Evolutionary conservation across 2,113 vertebrate genomes (phyloP).

Genomic region (Pontoporia blainvillei): DNA sequence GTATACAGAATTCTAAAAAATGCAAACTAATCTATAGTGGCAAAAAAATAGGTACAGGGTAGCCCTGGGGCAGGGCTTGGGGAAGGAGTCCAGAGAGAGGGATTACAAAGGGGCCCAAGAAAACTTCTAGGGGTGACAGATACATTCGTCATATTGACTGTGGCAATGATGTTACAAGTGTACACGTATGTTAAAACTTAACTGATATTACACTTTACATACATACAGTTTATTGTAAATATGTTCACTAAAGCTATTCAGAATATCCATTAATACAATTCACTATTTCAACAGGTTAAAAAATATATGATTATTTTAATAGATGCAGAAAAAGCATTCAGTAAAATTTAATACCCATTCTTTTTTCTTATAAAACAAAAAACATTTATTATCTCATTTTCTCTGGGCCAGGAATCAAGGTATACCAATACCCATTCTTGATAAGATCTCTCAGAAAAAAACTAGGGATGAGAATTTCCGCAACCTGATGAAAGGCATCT

Average conservation of each 20-base stretch:
- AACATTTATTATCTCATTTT: neutral
- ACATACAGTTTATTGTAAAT: neutral
- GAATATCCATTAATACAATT: neutral
- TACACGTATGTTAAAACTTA: neutral
- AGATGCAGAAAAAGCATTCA: neutral
- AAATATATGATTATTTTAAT: neutral
- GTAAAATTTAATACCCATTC: neutral
- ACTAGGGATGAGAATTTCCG: neutral
- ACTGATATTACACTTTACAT: neutral
- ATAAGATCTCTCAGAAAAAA: neutral
- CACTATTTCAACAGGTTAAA: neutral
- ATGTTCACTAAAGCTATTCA: neutral
- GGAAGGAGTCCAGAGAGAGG: neutral
- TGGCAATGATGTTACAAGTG: neutral
- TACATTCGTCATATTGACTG: neutral
- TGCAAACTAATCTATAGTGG: neutral
- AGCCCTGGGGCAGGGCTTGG: neutral
- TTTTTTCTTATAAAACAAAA: neutral
- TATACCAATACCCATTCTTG: neutral
- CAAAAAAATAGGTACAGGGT: neutral
- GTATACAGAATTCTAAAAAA: neutral
- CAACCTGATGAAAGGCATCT: neutral
- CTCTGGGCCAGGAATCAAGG: neutral
- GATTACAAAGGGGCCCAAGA: neutral
- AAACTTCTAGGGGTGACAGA: neutral